Base-by-base conservation (phyloP, 2,888 invertebrate genomes). In the Deilephila porcellus region DNA sequence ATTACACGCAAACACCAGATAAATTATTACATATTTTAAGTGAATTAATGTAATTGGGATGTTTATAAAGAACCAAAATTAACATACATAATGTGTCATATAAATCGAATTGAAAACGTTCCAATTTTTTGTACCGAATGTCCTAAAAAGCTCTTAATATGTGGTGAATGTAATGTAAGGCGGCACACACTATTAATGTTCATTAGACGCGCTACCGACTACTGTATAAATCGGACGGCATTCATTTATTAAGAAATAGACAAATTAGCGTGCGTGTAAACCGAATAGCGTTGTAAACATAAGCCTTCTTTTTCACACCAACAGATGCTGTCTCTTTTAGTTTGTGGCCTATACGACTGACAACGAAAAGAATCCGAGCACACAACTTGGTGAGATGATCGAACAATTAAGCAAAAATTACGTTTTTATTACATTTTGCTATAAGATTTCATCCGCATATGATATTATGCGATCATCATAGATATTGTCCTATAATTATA, bases 201-300 rank as follows among this genome's bases (percentile, higher is more conserved):
- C 70, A 71, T 71, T 71, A 71, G 70, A 71, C 70, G 70, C 56
- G 70, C 70, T 56, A 71, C 59, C 70, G 70, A 71, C 70, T 71
- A 71, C 70, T 71, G 70, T 59, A 71, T 71, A 71, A 71, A 71
- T 71, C 70, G 56, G 70, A 71, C 70, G 70, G 70, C 70, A 71
- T 71, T 71, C 70, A 56, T 71, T 71, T 71, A 71, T 71, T 71
- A 71, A 71, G 34, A 71, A 71, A 89, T 93, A 91, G 90, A 93
- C 93, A 93, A 94, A 94, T 94, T 94, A 94, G 93, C 94, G 90
- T 90, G 90, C 88, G 91, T 91, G 94, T 94, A 94, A 94, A 94
- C 90, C 91, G 90, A 91, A 92, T 91, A 89, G 84, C 86, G 91
- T 86, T 79, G 91, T 93, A 94, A 93, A 81, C 90, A 91, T 88